Conservation (phyloP, 2,888 invertebrate species). For the Platycheirus rosarum region DNA sequence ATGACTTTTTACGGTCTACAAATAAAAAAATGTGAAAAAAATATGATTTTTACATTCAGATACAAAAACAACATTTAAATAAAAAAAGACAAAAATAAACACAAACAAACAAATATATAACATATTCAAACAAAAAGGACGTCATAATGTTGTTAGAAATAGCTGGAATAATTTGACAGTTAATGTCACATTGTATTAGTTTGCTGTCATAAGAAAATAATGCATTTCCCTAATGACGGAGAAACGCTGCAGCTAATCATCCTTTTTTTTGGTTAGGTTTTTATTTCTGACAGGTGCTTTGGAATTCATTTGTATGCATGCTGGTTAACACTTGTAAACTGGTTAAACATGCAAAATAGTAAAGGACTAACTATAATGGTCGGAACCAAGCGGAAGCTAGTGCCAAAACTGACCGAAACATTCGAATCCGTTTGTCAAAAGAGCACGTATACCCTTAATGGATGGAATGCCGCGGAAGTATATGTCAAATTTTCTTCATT, state of each 20-base stretch:
- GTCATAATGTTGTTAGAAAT: background rate
- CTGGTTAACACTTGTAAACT: no score
- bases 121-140: slow-evolving; percentile 54
- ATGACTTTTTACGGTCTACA: slow-evolving; percentile 80
- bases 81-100: slow-evolving; percentile 64
- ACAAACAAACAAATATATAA: slow-evolving; percentile 73
- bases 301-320: background rate
- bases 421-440: no score
- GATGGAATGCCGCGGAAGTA: no score
- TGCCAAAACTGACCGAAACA: no score
- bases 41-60: slow-evolving; percentile 44
- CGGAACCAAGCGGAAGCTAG: no score
- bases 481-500: no score
- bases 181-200: no score
- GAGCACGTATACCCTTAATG: no score
- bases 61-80: slow-evolving; percentile 41
- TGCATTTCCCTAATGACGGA: background rate
- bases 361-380: no score
- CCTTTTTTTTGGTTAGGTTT: slow-evolving; percentile 19
- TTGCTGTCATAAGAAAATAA: no score
- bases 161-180: background rate
- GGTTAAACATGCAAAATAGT: no score
- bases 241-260: slow-evolving; percentile 64
- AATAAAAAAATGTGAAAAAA: slow-evolving; percentile 75
- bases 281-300: background rate